Percentiles rank a stretch among this genome's conserved stretches.
These are phyloP conservation scores for Eubucco bourcierii DNA, from an alignment of 2,113 vertebrate species.

Conservation along the genomic window DNA sequence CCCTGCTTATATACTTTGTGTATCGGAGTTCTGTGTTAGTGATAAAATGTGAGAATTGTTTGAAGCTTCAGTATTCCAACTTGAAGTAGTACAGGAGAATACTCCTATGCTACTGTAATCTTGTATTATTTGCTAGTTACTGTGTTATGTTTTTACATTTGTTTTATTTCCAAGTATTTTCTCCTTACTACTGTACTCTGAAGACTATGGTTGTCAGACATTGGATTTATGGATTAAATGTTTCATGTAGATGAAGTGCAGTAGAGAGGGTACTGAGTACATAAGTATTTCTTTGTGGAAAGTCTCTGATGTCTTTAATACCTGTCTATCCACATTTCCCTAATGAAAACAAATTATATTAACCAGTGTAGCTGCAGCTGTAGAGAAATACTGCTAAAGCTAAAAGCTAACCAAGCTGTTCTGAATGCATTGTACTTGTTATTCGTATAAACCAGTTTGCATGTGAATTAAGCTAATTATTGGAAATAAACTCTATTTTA, in stretches of 20 bases:
- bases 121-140: background rate
- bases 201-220: background rate
- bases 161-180: background rate
- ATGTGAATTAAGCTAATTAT: slow-evolving; percentile 5
- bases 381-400: background rate
- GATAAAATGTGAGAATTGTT: slow-evolving; percentile 5
- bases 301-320: background rate
- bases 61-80: background rate
- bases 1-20: background rate
- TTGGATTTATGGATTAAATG: background rate
- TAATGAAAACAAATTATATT: background rate
- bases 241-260: background rate
- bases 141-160: background rate
- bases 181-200: background rate
- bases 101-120: background rate
- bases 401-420: background rate
- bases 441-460: background rate
- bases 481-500: slow-evolving; percentile 40
- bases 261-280: background rate
- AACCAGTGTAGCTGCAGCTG: background rate
- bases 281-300: background rate
- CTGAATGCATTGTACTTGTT: background rate
- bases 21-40: background rate
- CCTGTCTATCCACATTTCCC: background rate
- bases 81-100: background rate